Conservation (phyloP, 2,797 vertebrate species). For the Salmo trutta region DNA sequence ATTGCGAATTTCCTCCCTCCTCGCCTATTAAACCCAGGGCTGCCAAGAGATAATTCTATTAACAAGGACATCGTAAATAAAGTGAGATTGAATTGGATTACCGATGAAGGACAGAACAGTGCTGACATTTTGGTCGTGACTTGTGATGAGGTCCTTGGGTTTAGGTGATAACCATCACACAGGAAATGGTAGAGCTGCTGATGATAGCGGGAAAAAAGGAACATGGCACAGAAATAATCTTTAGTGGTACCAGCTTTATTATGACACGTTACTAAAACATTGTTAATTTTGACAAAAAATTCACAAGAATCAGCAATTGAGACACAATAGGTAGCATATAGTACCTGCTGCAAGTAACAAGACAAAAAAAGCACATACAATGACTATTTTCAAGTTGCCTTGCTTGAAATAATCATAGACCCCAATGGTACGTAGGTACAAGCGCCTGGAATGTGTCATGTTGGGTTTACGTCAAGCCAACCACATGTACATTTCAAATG, state of each 20-base stretch:
- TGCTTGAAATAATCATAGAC: not conserved
- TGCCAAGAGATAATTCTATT: constrained; percentile 15
- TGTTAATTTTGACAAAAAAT: not conserved
- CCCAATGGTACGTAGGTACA: not conserved
- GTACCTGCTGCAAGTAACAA: not conserved
- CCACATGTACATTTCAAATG: not conserved
- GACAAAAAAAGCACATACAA: not conserved
- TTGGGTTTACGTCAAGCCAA: not conserved
- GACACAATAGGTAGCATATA: not conserved
- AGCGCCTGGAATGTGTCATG: not conserved
- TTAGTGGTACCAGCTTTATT: not conserved
- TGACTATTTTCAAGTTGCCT: not conserved
- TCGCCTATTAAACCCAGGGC: constrained; percentile 21
- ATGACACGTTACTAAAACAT: not conserved
- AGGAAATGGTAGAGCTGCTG: not conserved
- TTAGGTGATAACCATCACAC: not conserved
- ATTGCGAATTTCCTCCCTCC: constrained; percentile 30
- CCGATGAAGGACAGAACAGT: not conserved
- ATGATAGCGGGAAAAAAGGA: not conserved
- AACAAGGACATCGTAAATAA: constrained; percentile 31
- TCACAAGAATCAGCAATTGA: not conserved
- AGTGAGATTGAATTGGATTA: constrained; percentile 20
- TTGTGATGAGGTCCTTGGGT: not conserved
- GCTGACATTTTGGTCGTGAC: not conserved
- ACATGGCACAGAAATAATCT: not conserved